A percentile compares a stretch with the other conserved stretches of the same genome.
These are phyloP conservation scores for Choloepus hoffmanni DNA, from an alignment of 2,113 vertebrate genomes.

Conservation along the genomic window DNA sequence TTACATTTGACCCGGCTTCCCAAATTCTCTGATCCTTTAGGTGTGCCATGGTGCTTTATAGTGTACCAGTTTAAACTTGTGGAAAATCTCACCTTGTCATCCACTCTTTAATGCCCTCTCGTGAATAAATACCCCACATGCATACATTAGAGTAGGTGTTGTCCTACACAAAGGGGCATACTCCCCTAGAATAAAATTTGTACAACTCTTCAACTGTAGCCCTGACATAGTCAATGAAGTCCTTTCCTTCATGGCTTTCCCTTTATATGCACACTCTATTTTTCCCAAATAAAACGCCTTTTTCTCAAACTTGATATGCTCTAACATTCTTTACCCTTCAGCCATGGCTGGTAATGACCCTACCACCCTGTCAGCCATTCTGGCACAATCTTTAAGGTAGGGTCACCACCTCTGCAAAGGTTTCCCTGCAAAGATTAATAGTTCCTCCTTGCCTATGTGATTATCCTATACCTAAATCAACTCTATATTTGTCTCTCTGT, in stretches of 20 bases:
- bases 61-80: neutral
- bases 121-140: neutral
- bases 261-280: rapidly evolving
- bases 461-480: neutral
- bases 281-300: neutral
- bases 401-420: neutral
- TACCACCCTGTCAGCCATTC: neutral
- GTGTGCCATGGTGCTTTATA: neutral
- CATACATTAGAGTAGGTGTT: neutral
- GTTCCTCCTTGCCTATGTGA: no score
- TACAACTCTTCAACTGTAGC: neutral
- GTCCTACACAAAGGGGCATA: neutral
- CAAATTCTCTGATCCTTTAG: neutral
- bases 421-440: neutral
- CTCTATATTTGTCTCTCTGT: neutral
- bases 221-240: neutral
- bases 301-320: rapidly evolving
- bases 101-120: neutral
- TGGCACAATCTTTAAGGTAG: neutral
- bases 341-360: neutral
- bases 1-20: neutral
- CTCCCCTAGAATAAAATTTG: neutral
- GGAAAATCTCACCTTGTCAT: neutral
- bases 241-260: neutral
- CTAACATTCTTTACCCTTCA: neutral